Base-by-base conservation (phyloP, 2,888 invertebrate genomes). In the Blomia tropicalis region DNA sequence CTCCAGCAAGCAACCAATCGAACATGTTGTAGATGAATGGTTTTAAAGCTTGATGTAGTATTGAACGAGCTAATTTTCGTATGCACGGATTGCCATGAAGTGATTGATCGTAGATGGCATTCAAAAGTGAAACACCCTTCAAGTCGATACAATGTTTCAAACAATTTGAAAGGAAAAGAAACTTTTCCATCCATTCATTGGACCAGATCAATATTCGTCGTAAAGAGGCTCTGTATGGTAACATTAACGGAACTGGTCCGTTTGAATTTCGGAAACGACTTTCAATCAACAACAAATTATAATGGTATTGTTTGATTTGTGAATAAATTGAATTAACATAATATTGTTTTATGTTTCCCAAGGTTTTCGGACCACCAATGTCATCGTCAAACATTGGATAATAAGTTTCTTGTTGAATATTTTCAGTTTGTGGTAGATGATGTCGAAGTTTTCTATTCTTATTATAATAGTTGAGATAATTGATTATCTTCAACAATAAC, bases 351-450 rank as follows among this genome's bases (percentile, higher is more conserved):
- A 56, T 56, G 23, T 56, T 56, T 2, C 56, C 56, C 4, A 56
- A 25, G 17, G 56, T 56, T 25, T 36, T 56, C 2, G 56, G 19
- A 14, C 23, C 56, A 1, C 30, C 11, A 7, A 30, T 4, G 14
- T n/a, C 56, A 31, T 56, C 56, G 23, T 56, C 56, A 23, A 56
- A 56, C 56, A 56, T 56, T 19, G 56, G 56, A 36, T 56, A 56
- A 19, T 27, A 14, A 22, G 14, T 27, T 23, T 7, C 7, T 17
- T 36, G 7, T 7, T 14, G 22, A 19, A 14, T 14, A 47, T 47
- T 47, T 5, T 47, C 25, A 7, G 36, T 17, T 11, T 7, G 7
- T 11, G 7, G 36, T 11, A 11, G 36, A 36, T 36, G 36, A 36
- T 36, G 36, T 11, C 51, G 51, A 36, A 36, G 7, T 47, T 47